Percentiles rank a stretch among this genome's conserved stretches.
Conservation (phyloP, 2,888 invertebrate genomes). For the Parnassius glacialis region DNA sequence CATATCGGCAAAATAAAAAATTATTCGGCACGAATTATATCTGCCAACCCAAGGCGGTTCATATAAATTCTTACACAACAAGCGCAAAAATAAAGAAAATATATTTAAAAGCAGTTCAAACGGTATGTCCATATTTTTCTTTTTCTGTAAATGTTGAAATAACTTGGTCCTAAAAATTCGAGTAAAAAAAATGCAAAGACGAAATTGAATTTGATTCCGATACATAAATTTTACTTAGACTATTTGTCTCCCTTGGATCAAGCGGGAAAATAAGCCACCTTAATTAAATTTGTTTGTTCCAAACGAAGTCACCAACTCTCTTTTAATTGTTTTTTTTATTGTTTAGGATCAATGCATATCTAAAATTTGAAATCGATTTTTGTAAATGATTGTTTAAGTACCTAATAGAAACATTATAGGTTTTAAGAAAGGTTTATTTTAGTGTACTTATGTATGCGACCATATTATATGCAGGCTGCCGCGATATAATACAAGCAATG, state of each 20-base stretch:
- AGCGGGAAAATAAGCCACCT: slow-evolving; percentile 70
- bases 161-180: slow-evolving; percentile 68
- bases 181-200: slow-evolving; percentile 77
- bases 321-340: slow-evolving; percentile 61
- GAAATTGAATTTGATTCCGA: slow-evolving; percentile 80
- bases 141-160: slow-evolving; percentile 48
- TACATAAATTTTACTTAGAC: slow-evolving; percentile 80
- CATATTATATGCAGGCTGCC: slow-evolving; percentile 46
- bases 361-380: slow-evolving; percentile 15
- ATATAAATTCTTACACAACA: too few relatives aligned
- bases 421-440: slow-evolving; percentile 20
- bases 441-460: slow-evolving; percentile 39
- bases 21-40: too few relatives aligned
- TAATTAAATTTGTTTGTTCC: slow-evolving; percentile 74
- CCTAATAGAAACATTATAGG: background rate
- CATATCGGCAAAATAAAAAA: too few relatives aligned
- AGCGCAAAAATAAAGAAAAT: too few relatives aligned
- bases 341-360: slow-evolving; percentile 16
- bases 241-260: slow-evolving; percentile 76
- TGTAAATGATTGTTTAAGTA: background rate
- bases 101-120: background rate
- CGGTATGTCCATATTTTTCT: slow-evolving; percentile 50
- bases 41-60: too few relatives aligned
- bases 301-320: slow-evolving; percentile 62
- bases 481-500: slow-evolving; percentile 52